phyloP scores from a whole-genome alignment of 2,888 invertebrate species.

The Agrotis segetum region DNA sequence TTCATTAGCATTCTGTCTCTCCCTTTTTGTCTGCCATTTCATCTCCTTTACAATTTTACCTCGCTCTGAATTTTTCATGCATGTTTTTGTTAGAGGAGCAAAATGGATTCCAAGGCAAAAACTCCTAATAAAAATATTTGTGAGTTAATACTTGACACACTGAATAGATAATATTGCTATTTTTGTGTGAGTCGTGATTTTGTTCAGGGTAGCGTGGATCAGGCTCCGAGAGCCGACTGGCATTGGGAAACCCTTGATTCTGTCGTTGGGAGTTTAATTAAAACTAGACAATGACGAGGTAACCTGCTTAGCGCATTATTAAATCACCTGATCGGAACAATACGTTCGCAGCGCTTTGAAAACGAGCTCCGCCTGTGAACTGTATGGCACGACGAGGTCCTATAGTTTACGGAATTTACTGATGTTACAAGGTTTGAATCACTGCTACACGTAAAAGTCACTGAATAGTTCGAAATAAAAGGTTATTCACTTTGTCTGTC shows the following conservation, averaged over 20 bases:
- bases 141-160: constrained; percentile 30
- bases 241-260: constrained; percentile 4
- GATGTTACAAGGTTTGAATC: background rate
- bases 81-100: constrained; percentile 55
- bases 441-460: background rate
- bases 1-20: constrained; percentile 72
- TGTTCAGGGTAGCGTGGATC: background rate
- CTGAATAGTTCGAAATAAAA: background rate
- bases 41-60: constrained; percentile 60
- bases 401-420: background rate
- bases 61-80: constrained; percentile 60
- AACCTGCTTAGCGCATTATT: constrained; percentile 12
- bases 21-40: constrained; percentile 63
- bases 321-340: constrained; percentile 14
- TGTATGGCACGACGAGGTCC: background rate
- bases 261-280: constrained; percentile 20
- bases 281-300: constrained; percentile 11
- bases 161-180: constrained; percentile 37
- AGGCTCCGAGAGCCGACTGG: background rate
- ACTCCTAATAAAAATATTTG: constrained; percentile 51
- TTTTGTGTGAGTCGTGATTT: constrained; percentile 27
- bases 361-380: no score
- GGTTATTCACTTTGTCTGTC: background rate
- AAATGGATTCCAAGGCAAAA: constrained; percentile 58
- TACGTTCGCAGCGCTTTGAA: background rate